Conservation (phyloP, 1,140 invertebrate genomes). For the Brachystomella parvula region DNA sequence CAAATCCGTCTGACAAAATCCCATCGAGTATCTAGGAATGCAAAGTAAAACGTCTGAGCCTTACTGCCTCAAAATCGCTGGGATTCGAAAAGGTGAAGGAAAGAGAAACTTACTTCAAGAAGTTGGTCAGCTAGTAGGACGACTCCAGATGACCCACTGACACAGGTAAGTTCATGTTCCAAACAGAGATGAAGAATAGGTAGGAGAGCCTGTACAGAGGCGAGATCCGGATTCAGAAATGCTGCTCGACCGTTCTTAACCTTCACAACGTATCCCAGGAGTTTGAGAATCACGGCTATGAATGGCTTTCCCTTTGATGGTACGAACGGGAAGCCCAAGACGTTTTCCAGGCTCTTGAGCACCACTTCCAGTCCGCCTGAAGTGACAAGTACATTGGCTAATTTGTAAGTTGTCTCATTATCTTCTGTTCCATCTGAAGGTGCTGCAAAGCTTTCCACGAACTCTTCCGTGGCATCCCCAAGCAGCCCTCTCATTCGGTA, state of each 20-base stretch:
- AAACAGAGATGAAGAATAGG: conserved; percentile 44
- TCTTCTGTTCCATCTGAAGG: conserved; percentile 83
- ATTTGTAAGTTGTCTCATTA: conserved; percentile 84
- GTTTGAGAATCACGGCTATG: conserved; percentile 72
- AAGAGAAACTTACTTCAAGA: conserved; percentile 53
- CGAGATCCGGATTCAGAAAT: conserved; percentile 45
- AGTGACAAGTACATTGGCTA: conserved; percentile 49
- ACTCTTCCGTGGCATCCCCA: conserved; percentile 96
- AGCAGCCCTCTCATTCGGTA: conserved; percentile 94
- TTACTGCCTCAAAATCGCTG: too few relatives aligned
- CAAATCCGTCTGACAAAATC: conserved; percentile 77
- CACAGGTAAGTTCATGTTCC: conserved; percentile 33
- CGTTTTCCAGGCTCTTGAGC: conserved; percentile 55
- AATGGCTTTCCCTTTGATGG: conserved; percentile 67
- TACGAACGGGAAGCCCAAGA: conserved; percentile 51
- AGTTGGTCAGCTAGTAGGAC: conserved; percentile 66
- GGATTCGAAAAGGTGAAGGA: too few relatives aligned
- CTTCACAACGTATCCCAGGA: conserved; percentile 76
- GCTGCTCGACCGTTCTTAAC: conserved; percentile 48
- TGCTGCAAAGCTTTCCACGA: conserved; percentile 87
- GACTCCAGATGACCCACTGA: conserved; percentile 32
- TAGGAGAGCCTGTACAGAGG: conserved; percentile 46
- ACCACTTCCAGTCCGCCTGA: conserved; percentile 46
- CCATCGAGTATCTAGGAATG: conserved; percentile 91
- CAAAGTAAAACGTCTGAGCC: too few relatives aligned